phyloP scores from a whole-genome alignment of 1,140 invertebrate genomes.

The Drosophila pruinosa region DNA sequence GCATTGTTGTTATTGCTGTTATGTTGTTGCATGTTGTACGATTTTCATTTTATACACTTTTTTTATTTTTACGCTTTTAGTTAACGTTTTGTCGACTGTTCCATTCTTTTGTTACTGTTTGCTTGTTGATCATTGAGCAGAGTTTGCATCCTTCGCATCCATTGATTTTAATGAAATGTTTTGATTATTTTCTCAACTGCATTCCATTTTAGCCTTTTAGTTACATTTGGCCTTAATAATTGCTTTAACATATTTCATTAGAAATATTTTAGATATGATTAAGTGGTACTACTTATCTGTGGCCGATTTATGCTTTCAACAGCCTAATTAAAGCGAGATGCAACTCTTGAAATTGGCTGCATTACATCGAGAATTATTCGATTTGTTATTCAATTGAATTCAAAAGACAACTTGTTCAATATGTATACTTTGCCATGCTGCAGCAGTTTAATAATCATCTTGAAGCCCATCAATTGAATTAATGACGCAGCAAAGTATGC shows the following conservation, averaged over 20 bases:
- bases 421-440: background rate
- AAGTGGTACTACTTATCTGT: background rate
- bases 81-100: constrained; percentile 62
- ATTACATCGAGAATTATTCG: background rate
- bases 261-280: background rate
- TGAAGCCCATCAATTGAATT: constrained; percentile 49
- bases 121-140: constrained; percentile 24
- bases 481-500: constrained; percentile 68
- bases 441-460: constrained; percentile 40
- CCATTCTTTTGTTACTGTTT: constrained; percentile 26
- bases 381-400: background rate
- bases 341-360: constrained; percentile 13
- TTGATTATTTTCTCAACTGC: constrained; percentile 30
- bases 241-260: background rate
- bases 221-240: background rate
- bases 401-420: background rate
- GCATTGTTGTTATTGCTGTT: constrained; percentile 32
- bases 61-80: constrained; percentile 71
- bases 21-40: constrained; percentile 55
- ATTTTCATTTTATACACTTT: constrained; percentile 68
- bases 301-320: background rate
- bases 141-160: constrained; percentile 1
- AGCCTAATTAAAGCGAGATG: constrained; percentile 28
- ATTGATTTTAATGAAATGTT: constrained; percentile 69
- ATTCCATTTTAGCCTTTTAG: background rate